Percentiles rank a stretch among this genome's conserved stretches.
Conservation (phyloP, 2,888 invertebrate genomes). For the Allophyes oxyacanthae region DNA sequence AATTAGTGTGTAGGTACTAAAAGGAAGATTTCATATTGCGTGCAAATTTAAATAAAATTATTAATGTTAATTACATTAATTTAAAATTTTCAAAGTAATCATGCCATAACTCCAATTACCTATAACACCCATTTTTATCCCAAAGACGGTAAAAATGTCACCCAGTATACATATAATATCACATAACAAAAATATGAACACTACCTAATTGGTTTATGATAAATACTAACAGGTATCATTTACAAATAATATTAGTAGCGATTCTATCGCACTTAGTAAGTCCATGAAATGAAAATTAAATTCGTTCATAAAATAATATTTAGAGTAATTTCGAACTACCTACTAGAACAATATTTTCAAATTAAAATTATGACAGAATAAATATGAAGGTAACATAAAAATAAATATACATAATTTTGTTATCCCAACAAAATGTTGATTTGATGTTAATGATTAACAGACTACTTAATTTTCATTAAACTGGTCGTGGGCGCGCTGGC, state of each 20-base stretch:
- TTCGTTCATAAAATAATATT: slow-evolving; percentile 26
- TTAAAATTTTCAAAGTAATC: no score
- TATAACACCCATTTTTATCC: no score
- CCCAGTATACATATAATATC: slow-evolving; percentile 15
- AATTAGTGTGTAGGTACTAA: no score
- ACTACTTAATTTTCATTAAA: slow-evolving; percentile 48
- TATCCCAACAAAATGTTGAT: slow-evolving; percentile 8
- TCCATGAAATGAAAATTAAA: slow-evolving; percentile 31
- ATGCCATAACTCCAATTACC: no score
- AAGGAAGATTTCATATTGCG: no score
- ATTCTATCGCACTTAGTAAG: slow-evolving; percentile 32
- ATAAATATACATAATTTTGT: slow-evolving; percentile 24
- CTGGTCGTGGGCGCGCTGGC: slow-evolving; percentile 90
- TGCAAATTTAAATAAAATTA: no score
- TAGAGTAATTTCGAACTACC: slow-evolving; percentile 9
- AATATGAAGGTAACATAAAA: slow-evolving; percentile 31
- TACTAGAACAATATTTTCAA: slow-evolving; percentile 7
- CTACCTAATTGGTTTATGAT: neutral
- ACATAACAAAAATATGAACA: slow-evolving; percentile 16
- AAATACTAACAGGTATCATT: slow-evolving; percentile 7
- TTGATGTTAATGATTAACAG: slow-evolving; percentile 14
- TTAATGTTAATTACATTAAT: no score
- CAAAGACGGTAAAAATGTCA: no score
- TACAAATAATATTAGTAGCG: slow-evolving; percentile 26
- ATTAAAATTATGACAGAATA: slow-evolving; percentile 11